Percentiles rank a stretch among this genome's conserved stretches.
These are phyloP conservation scores for Villa cingulata DNA, from an alignment of 2,888 invertebrate genomes.

Conservation along the genomic window DNA sequence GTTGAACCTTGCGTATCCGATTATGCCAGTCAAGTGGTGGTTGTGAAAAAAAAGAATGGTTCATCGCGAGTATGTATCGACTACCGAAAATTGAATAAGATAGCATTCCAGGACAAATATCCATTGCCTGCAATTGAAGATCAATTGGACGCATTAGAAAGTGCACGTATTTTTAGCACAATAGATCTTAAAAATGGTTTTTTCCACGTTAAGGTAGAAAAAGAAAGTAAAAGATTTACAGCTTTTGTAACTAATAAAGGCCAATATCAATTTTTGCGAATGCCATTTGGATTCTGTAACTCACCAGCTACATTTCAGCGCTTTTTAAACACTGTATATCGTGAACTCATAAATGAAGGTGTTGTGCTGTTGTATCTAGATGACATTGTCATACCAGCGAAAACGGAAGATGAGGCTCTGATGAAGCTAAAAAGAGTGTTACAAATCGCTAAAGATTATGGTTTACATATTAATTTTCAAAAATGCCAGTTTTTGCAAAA, in stretches of 20 bases:
- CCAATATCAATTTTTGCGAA: neutral
- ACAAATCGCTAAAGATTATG: constrained; percentile 3
- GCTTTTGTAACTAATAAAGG: no score
- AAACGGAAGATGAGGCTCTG: constrained; percentile 3
- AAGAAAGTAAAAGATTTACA: no score
- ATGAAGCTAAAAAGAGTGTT: constrained; percentile 4
- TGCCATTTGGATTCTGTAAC: neutral
- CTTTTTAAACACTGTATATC: constrained; percentile 7
- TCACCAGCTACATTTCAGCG: neutral
- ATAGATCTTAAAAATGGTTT: neutral
- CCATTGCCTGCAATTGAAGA: neutral
- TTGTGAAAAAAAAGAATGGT: constrained; percentile 14
- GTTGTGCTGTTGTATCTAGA: constrained; percentile 10
- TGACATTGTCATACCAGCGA: constrained; percentile 9
- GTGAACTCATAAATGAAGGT: constrained; percentile 6
- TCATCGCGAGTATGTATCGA: constrained; percentile 14
- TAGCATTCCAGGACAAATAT: neutral
- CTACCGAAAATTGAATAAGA: constrained; percentile 3
- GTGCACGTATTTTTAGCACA: no score
- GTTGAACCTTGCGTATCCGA: constrained; percentile 9
- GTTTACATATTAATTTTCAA: constrained; percentile 10
- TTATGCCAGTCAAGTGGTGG: constrained; percentile 15
- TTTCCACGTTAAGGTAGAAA: no score
- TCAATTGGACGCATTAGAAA: neutral
- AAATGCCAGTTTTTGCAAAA: constrained; percentile 17